Base-by-base conservation (phyloP, 2,113 vertebrate species). In the Neodon shergylaensis region DNA sequence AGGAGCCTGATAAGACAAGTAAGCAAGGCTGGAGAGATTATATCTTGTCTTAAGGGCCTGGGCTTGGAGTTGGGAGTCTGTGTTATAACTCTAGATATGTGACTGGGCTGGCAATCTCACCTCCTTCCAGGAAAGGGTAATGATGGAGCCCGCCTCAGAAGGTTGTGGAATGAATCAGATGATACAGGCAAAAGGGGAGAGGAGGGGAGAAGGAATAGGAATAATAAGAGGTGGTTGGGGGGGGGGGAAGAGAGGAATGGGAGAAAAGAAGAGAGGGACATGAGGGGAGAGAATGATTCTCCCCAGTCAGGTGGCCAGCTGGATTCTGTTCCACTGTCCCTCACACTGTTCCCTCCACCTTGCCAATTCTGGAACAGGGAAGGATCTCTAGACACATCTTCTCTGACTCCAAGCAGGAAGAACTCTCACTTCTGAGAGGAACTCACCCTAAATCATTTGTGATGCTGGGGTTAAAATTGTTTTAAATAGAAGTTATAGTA, bases 401-500 rank as follows among this genome's bases (percentile, higher is more conserved):
- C 13, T 82, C 21, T 42, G 22, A 3, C 47, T 78, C 22, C 33
- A 58, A 65, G 22, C 19, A 72, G 44, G 58, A 93, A 61, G 26
- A 52, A 85, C 42, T 96, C 65, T 74, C 94, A 31, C 49, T 31
- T 86, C 17, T 58, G 47, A 85, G 22, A 10, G 83, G 61, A 93
- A 92, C 5, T 28, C 10, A 77, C 9, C 22, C 81, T 65, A 92
- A 92, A 84, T 92, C 65, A 58, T 36, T 92, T 94, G 22, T 87
- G 74, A 93, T 24, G 26, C 72, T 73, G 85, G 17, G 31, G n/a
- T 82, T 58, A 78, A 76, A 89, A 66, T 24, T 24, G 0, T 87
- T 92, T 84, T 79, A 70, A 90, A 26, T 79, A 68, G 61, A 84
- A 88, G 87, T 84, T 36, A 83, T 36, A 66, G 39, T 44, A 84